Base-by-base conservation (phyloP, 1,140 invertebrate genomes). In the Drosophila carrolli region DNA sequence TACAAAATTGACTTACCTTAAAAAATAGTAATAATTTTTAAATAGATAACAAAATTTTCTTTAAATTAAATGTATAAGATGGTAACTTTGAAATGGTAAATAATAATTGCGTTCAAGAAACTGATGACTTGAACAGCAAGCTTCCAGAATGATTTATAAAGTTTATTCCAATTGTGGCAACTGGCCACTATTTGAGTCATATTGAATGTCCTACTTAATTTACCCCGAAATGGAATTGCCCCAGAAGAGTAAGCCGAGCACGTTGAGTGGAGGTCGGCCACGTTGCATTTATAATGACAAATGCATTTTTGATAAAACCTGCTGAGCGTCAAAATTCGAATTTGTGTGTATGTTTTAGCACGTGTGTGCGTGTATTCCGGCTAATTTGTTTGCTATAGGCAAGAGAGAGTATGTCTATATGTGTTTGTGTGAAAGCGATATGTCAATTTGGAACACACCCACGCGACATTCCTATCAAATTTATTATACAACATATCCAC, bases 251-350 rank as follows among this genome's bases (percentile, higher is more conserved):
- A 35, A 44, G 38, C 37, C 27, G 59, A 32, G 43, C 43, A 56
- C 63, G 43, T 60, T 77, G 63, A 77, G 73, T 68, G 62, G 72
- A 56, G 75, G 19, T 50, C 55, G 75, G 32, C 44, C 54, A 58
- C 51, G 70, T 48, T 78, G 70, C 59, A 79, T 82, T 81, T 75
- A 66, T 63, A 71, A 86, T 78, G 71, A 62, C 57, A 65, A 79
- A 86, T 86, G 70, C 61, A 83, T 82, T 86, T 86, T 88, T 88
- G 66, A 86, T 82, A 76, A 56, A 81, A 82, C 57, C 59, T 72
- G 47, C 38, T n/a, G 73, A 66, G 61, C 72, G 53, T 67, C 54
- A 44, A 66, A 74, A 65, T 37, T 41, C 44, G 38, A 41, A 16
- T 35, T 53, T 46, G 50, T 70, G 51, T 66, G 32, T 41, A 46